phyloP scores from a whole-genome alignment of 1,140 invertebrate species.

The Diachasmimorpha longicaudata region DNA sequence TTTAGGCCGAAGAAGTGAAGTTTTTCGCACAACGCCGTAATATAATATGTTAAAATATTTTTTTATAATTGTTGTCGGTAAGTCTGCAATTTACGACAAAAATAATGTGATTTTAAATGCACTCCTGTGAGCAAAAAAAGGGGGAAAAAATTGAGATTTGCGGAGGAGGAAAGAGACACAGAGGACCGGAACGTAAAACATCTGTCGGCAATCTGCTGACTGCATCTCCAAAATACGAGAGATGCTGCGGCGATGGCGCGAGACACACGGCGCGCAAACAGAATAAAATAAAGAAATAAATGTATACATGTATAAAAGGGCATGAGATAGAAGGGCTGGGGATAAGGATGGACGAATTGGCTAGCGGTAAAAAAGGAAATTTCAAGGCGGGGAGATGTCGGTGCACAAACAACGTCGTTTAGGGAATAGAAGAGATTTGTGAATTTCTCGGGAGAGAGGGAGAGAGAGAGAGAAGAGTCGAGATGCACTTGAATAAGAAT shows the following conservation, averaged over 20 bases:
- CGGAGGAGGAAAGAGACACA: slow-evolving; percentile 13
- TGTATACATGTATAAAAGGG: neutral
- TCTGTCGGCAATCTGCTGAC: slow-evolving; percentile 44
- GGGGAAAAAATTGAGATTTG: neutral
- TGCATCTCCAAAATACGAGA: slow-evolving; percentile 41
- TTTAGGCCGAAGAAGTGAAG: too few relatives aligned
- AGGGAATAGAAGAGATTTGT: neutral
- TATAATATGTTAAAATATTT: too few relatives aligned
- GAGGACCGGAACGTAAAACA: slow-evolving; percentile 38
- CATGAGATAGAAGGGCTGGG: neutral
- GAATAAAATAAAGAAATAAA: slow-evolving; percentile 17
- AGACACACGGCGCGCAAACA: slow-evolving; percentile 6
- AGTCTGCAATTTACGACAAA: neutral
- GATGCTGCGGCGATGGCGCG: slow-evolving; percentile 31
- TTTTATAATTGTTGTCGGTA: too few relatives aligned
- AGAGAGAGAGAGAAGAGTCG: neutral
- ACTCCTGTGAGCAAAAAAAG: neutral
- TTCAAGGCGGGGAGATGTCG: neutral
- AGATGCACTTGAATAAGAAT: neutral
- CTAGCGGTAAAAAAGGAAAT: slow-evolving; percentile 19
- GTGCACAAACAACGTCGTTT: slow-evolving; percentile 11
- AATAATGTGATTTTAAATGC: slow-evolving; percentile 2
- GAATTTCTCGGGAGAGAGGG: neutral
- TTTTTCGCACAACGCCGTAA: too few relatives aligned
- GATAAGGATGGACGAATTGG: slow-evolving; percentile 1